Evolutionary conservation across 2,888 invertebrate species (phyloP).

Genomic region (Amiota communis): DNA sequence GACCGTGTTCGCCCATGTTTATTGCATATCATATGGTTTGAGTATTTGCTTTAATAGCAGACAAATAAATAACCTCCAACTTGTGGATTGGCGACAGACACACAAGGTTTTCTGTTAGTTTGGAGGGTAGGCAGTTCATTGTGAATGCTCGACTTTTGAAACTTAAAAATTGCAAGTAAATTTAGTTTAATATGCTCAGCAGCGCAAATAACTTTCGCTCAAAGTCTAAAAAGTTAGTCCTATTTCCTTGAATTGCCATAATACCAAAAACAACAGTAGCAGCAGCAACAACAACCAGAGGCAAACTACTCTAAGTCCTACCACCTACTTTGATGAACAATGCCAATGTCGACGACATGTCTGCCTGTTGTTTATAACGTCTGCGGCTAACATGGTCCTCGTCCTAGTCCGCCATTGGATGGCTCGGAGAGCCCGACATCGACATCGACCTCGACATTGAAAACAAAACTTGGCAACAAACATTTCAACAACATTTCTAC

Average conservation of each 20-base stretch:
- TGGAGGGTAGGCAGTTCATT: neutral
- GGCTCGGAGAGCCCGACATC: conserved; percentile 2
- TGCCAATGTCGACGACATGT: conserved; percentile 20
- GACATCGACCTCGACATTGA: conserved; percentile 57
- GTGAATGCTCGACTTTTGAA: neutral
- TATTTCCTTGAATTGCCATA: neutral
- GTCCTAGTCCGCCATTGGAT: conserved; percentile 3
- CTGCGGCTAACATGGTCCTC: conserved; percentile 54
- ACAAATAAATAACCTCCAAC: conserved; percentile 57
- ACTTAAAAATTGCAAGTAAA: conserved; percentile 10
- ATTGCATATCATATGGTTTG: conserved; percentile 24
- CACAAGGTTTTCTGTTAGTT: neutral
- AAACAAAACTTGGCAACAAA: conserved; percentile 34
- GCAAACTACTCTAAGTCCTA: neutral
- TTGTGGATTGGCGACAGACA: conserved; percentile 1
- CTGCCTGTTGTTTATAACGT: conserved; percentile 63
- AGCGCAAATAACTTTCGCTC: conserved; percentile 13
- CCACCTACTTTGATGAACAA: conserved; percentile 9
- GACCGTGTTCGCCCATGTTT: conserved; percentile 24
- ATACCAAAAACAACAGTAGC: neutral
- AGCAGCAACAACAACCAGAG: neutral
- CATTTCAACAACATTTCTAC: conserved; percentile 1
- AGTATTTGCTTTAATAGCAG: conserved; percentile 46
- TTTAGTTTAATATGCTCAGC: conserved; percentile 13
- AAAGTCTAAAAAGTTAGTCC: conserved; percentile 7